Evolutionary conservation across 1,140 invertebrate species (phyloP), one percentile per base, ranked within the genome.

Genomic region (Homarus americanus): DNA sequence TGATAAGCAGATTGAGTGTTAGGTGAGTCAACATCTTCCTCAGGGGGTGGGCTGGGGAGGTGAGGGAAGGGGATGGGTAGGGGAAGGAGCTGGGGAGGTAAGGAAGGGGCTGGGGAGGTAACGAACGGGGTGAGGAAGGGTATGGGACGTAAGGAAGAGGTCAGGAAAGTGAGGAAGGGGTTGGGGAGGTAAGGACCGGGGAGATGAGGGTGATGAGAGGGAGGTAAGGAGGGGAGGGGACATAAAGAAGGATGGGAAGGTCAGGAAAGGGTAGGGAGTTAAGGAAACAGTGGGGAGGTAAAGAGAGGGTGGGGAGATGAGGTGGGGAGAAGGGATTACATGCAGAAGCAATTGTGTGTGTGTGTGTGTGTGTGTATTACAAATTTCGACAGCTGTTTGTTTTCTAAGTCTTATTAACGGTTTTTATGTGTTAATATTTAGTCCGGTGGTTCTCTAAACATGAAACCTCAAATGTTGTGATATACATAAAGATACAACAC

Each of bases 1-100:
- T 44, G 83, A 86, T 86, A 53, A 53, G 72, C 83, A 20, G 58
- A 12, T n/a, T 38, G 83, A 86, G 83, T 86, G 83, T 86, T 72
- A 28, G 72, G 28, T 40, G 41, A 86, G 83, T 86, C 83, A 86
- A 86, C 72, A 86, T 4, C 15, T 3, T 20, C 38, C 36, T 44
- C 1, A 28, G n/a, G 9, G 53, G 72, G 24, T 15, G 78, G 32
- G 78, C 41, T 28, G 40, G 20, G 58, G 82, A 63, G 79, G 32
- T 15, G 63, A n/a, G n/a, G 66, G n/a, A 66, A 28, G 24, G n/a
- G 38, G 73, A 2, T 5, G 40, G 28, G 73, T 9, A 41, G 28
- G 63, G n/a, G n/a, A n/a, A n/a, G n/a, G n/a, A n/a, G n/a, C n/a
- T n/a, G 34, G 40, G 82, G 63, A 28, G 36, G 24, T 20, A 40